Evolutionary conservation across 2,888 invertebrate species (phyloP), one percentile per base, ranked within the genome.

Genomic region (Calameuta pallipes): DNA sequence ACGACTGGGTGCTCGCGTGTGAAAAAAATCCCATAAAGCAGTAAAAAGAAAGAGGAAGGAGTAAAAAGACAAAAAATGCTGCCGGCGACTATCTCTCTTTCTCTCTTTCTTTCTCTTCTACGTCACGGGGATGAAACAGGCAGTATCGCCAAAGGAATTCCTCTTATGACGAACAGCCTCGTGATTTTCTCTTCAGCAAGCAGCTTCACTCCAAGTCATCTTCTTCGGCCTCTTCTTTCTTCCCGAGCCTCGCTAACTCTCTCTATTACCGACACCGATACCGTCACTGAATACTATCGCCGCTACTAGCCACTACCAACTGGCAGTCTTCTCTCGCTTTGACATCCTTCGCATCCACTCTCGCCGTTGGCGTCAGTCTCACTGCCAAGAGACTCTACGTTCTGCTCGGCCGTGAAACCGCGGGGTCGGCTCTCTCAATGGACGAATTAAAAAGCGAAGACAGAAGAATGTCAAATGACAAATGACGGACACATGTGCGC

Each of bases 21-120:
- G 90, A 91, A 91, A 91, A 91, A 91, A 91, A 91, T 90, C 89
- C 88, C 91, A 90, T 91, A 91, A 91, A 91, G 88, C 90, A 89
- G 90, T 90, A 90, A 91, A 90, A 91, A 91, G 89, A 87, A 83
- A 79, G 75, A 74, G 77, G 73, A 80, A 77, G 78, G 71, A 74
- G 37, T 30, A 71, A 73, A 70, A 73, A 75, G 70, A 75, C 30
- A 76, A 69, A 71, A 70, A 78, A 78, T 33, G 71, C 71, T 33
- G 31, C 71, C n/a, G 56, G 56, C 23, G 9, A 56, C 41, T 23
- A 23, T 23, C 15, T 41, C 41, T 41, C 15, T 41, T 13, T 37
- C 37, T 15, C 13, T 12, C 36, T 37, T 12, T 12, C 11, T 11
- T 11, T 11, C 36, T 36, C 11, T 36, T 15, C 15, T 23, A 56